Evolutionary conservation across 2,113 vertebrate genomes (phyloP), one percentile per base, ranked within the genome.

Genomic region (Jacana jacana): DNA sequence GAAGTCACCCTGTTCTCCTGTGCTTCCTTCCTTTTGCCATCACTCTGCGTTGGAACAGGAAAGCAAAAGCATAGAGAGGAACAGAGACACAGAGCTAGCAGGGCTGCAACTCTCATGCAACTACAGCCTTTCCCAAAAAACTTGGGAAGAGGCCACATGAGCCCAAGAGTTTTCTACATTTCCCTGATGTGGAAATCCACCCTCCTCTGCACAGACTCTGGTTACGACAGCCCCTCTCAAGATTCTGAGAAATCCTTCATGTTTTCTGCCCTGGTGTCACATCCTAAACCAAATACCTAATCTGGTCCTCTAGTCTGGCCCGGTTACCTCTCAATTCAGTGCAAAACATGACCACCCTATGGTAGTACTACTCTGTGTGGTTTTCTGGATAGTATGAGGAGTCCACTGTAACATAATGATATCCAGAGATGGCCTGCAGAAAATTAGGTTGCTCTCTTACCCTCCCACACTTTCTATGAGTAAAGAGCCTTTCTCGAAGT

Each of bases 401-500:
- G 16, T 35, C n/a, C 15, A 35, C 14, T 14, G 31, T 20, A 93
- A 79, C 17, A 16, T 12, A 52, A 28, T 12, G 4, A 70, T 22
- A 82, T 15, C 17, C 77, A 91, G 22, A 71, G 35, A 86, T 1
- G 46, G 30, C 30, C 83, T 60, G 81, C 7, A 78, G 22, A 35
- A 23, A 49, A 64, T 42, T 35, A 28, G 5, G 17, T 51, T 30
- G 28, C 17, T 33, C 58, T 85, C 77, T 54, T 18, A 84, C 15
- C 17, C 49, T 91, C 52, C 89, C 57, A 55, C 11, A 19, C 35
- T 10, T 89, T 64, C 52, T 54, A n/a, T 6, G 28, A 71, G 27
- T 20, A 14, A 89, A 82, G 7, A 40, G 27, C 33, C 24, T 75
- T 52, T 12, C 6, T 0, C n/a, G n/a, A 0, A 61, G 33, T 44